Conservation (phyloP, 2,797 vertebrate genomes). For the Acanthurus leucopareius region DNA sequence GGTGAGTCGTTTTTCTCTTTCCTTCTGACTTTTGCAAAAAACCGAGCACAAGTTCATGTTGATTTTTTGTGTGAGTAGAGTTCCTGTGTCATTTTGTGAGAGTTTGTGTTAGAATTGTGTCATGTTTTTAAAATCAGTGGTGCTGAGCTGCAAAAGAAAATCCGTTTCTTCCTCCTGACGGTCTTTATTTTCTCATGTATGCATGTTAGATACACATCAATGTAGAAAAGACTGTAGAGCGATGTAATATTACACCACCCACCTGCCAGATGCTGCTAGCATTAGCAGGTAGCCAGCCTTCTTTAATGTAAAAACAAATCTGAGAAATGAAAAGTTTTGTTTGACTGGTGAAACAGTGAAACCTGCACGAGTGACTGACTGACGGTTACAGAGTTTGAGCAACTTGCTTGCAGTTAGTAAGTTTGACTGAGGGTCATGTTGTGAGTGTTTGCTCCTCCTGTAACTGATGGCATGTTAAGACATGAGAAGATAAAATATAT, state of each 20-base stretch:
- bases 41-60: neutral
- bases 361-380: neutral
- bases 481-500: conserved; percentile 4
- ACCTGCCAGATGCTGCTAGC: conserved; percentile 11
- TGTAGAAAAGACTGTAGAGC: too few relatives aligned
- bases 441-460: conserved; percentile 2
- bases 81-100: conserved; percentile 23
- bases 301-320: neutral
- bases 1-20: conserved; percentile 76
- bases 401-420: conserved; percentile 29
- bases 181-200: neutral
- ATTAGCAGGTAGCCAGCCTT: conserved; percentile 20
- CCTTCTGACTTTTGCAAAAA: conserved; percentile 25
- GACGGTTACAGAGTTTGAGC: neutral
- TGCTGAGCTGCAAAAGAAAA: conserved; percentile 11
- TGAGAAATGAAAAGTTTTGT: conserved; percentile 29
- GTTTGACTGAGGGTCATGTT: conserved; percentile 2
- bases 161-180: neutral
- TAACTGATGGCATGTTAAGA: conserved; percentile 18
- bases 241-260: neutral
- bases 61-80: neutral
- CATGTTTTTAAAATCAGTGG: conserved; percentile 10
- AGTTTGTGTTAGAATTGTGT: conserved; percentile 17
- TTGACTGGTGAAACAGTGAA: conserved; percentile 6
- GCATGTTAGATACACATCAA: neutral